Base-by-base conservation (phyloP, 1,140 invertebrate genomes). In the Pseudachorutes palmiensis region DNA sequence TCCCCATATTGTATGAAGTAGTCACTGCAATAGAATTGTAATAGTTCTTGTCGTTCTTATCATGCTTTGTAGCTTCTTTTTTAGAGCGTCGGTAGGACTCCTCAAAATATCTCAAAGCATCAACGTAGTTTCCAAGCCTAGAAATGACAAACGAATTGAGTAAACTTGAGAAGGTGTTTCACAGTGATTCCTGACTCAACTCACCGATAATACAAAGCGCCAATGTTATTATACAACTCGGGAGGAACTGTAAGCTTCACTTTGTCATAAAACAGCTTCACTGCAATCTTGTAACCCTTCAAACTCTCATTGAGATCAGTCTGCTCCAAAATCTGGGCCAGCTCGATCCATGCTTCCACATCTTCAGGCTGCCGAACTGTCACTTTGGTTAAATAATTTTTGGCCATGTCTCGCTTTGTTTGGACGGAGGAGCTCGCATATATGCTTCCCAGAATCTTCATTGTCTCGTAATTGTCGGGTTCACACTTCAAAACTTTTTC, bases 311-410 rank as follows among this genome's bases (percentile, higher is more conserved):
- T 88, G 31, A 96, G 82, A 84, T 98, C 96, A 75, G 87, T 89
- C 76, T 97, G 92, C 76, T 99, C 96, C 36, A 98, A 81, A 76
- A 99, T 97, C 80, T 99, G 96, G 0, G 96, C 97, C 58, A 98
- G 80, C 79, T 99, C 97, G 71, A 99, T 98, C 93, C 97, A 98
- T 1, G 95, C 96, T 78, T 99, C 97, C 1, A 98, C 91, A 80
- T 99, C 97, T 75, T 99, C 95, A 0, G 94, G 92, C 78, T 94
- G 95, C 78, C 97, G 92, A 77, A 98, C 94, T 0, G 95, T 98
- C 5, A 98, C 86, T 79, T 94, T 94, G 74, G 90, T 88, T 12
- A 94, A 79, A 79, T 94, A 90, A 74, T 87, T 89, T 78, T 92
- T 91, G 0, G 95, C 95, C 68, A 92, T 90, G 72, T 97, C 92